A percentile compares a stretch with the other conserved stretches of the same genome.
Evolutionary conservation across 2,888 invertebrate species (phyloP).

Genomic region (Lingula anatina): DNA sequence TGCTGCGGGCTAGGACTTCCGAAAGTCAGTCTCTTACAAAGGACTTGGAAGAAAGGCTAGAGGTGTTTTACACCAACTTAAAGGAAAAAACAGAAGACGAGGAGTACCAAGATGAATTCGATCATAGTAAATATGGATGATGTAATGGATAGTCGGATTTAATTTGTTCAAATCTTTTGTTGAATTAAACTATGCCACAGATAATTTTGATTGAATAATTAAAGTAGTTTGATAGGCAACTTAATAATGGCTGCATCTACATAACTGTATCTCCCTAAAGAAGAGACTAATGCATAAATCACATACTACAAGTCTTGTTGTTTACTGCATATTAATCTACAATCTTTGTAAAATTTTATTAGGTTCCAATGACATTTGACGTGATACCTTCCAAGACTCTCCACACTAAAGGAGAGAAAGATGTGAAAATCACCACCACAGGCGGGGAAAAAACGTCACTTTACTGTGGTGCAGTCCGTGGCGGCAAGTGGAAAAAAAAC

Average conservation of each 20-base stretch:
- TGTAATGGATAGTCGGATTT: no score
- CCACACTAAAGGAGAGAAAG: constrained; percentile 2
- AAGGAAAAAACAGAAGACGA: constrained; percentile 3
- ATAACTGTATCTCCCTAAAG: no score
- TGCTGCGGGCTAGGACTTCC: constrained; percentile 5
- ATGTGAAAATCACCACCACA: constrained; percentile 4
- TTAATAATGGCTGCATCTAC: no score
- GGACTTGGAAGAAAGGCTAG: constrained; percentile 5
- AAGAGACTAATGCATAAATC: no score
- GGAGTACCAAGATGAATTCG: constrained; percentile 9
- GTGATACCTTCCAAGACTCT: constrained; percentile 7
- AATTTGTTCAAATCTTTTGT: no score
- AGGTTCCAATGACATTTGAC: constrained; percentile 7
- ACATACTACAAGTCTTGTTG: no score
- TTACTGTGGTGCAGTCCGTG: constrained; percentile 6
- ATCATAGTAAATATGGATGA: constrained; percentile 14
- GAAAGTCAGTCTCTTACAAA: constrained; percentile 6
- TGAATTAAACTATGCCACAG: no score
- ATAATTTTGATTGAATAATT: no score
- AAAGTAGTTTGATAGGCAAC: no score
- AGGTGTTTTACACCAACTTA: constrained; percentile 5
- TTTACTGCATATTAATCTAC: no score
- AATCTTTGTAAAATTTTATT: no score
- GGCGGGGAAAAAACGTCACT: constrained; percentile 9
- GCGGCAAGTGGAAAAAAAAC: constrained; percentile 1